phyloP scores from a whole-genome alignment of 92 coral and sea anemone species.

The Epizoanthus stellaris region DNA sequence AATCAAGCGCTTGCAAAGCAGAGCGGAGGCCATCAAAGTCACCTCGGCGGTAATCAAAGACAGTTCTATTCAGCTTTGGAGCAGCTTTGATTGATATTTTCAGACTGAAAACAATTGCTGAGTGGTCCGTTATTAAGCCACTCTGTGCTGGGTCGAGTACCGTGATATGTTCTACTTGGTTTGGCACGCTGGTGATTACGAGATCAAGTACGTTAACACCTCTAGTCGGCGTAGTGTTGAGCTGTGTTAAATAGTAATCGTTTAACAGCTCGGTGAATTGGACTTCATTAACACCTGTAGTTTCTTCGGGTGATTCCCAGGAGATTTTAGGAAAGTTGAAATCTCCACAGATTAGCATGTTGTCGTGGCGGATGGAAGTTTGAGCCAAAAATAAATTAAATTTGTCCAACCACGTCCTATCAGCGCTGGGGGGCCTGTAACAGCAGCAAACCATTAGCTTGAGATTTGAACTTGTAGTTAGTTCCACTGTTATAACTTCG shows the following conservation, averaged over 20 bases:
- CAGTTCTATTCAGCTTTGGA: conserved; percentile 40
- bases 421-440: conserved; percentile 39
- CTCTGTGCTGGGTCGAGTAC: conserved; percentile 33
- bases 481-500: too few species aligned
- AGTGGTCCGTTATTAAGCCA: conserved; percentile 51
- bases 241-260: conserved; percentile 30
- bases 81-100: conserved; percentile 49
- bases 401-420: conserved; percentile 37
- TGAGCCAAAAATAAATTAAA: conserved; percentile 47
- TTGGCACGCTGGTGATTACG: conserved; percentile 37
- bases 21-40: conserved; percentile 47
- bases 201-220: conserved; percentile 31
- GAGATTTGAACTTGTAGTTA: too few species aligned
- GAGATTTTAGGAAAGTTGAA: conserved; percentile 45
- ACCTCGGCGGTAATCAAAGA: conserved; percentile 48
- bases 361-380: conserved; percentile 27
- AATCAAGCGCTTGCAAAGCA: conserved; percentile 31
- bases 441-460: conserved; percentile 45
- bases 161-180: conserved; percentile 31
- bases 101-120: conserved; percentile 25
- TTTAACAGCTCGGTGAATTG: conserved; percentile 42
- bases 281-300: conserved; percentile 47
- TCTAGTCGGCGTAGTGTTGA: conserved; percentile 43
- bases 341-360: conserved; percentile 43
- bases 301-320: conserved; percentile 45